Percentiles rank a stretch among this genome's conserved stretches.
Conservation (phyloP, 2,888 invertebrate species). For the Xylocampa areola region DNA sequence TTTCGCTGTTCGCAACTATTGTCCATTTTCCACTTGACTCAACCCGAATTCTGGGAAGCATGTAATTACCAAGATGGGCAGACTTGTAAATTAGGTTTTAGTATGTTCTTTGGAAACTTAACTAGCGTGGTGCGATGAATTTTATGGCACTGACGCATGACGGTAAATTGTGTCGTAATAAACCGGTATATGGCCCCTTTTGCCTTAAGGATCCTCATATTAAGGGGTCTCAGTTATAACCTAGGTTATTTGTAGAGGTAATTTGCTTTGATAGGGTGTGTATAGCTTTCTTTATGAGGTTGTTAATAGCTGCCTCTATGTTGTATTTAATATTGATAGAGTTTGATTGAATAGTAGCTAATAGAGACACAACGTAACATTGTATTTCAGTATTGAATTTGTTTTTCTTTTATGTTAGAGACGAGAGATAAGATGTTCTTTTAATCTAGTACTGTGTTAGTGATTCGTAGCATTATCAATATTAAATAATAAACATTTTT, state of each 20-base stretch:
- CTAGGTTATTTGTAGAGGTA: constrained; percentile 13
- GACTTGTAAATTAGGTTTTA: constrained; percentile 47
- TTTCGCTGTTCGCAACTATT: background rate
- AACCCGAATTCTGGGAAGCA: constrained; percentile 16
- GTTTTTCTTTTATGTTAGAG: too few relatives aligned
- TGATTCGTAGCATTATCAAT: too few relatives aligned
- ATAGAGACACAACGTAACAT: too few relatives aligned
- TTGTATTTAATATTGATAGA: too few relatives aligned
- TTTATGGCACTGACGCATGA: constrained; percentile 40
- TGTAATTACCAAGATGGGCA: constrained; percentile 27
- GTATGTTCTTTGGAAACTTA: constrained; percentile 28
- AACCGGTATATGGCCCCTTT: constrained; percentile 25
- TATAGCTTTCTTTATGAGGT: background rate
- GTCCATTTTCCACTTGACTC: constrained; percentile 29
- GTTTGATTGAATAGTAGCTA: too few relatives aligned
- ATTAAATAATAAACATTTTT: too few relatives aligned
- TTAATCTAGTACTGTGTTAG: too few relatives aligned
- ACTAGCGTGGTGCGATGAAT: constrained; percentile 38
- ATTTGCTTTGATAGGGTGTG: background rate
- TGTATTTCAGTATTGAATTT: too few relatives aligned
- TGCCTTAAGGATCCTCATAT: constrained; percentile 3
- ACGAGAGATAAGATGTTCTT: too few relatives aligned
- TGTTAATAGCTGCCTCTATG: background rate
- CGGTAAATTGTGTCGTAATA: constrained; percentile 45
- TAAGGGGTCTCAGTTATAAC: constrained; percentile 20